phyloP scores from a whole-genome alignment of 2,888 invertebrate genomes.

The Leptinotarsa haldemani region DNA sequence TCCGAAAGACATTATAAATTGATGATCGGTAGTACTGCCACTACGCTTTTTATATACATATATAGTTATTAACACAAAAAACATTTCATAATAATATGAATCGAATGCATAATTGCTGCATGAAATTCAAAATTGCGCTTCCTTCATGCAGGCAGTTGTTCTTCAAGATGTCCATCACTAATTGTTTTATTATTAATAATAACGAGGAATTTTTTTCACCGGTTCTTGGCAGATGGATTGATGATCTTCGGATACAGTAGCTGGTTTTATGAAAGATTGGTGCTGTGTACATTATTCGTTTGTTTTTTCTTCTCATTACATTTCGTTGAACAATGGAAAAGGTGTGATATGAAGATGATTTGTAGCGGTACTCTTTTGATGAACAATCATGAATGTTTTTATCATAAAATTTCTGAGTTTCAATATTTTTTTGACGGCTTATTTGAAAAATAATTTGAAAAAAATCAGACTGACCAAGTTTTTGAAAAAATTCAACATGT shows the following conservation, averaged over 20 bases:
- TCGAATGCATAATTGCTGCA: slow-evolving; percentile 65
- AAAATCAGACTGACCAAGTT: too few relatives aligned
- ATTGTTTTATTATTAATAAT: slow-evolving; percentile 55
- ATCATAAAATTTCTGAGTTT: too few relatives aligned
- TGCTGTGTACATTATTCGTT: slow-evolving; percentile 54
- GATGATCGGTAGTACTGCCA: slow-evolving; percentile 35
- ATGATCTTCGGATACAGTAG: slow-evolving; percentile 60
- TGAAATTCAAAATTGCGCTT: slow-evolving; percentile 65
- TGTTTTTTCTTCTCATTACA: slow-evolving; percentile 42
- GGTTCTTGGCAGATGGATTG: slow-evolving; percentile 56
- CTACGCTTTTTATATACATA: slow-evolving; percentile 25
- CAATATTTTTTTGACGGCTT: too few relatives aligned
- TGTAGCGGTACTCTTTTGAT: too few relatives aligned
- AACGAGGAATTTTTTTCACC: slow-evolving; percentile 48
- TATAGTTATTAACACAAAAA: slow-evolving; percentile 40
- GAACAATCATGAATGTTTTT: too few relatives aligned
- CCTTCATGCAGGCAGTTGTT: slow-evolving; percentile 53
- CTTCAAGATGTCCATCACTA: slow-evolving; percentile 53
- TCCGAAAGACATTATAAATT: slow-evolving; percentile 29
- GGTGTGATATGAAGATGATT: not conserved
- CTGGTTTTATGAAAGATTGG: slow-evolving; percentile 57
- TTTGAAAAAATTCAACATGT: too few relatives aligned
- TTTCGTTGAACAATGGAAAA: slow-evolving; percentile 6
- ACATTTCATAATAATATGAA: slow-evolving; percentile 59
- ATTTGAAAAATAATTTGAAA: too few relatives aligned